phyloP scores from a whole-genome alignment of 2,888 invertebrate species.

The Phoenoteleia sp. region DNA sequence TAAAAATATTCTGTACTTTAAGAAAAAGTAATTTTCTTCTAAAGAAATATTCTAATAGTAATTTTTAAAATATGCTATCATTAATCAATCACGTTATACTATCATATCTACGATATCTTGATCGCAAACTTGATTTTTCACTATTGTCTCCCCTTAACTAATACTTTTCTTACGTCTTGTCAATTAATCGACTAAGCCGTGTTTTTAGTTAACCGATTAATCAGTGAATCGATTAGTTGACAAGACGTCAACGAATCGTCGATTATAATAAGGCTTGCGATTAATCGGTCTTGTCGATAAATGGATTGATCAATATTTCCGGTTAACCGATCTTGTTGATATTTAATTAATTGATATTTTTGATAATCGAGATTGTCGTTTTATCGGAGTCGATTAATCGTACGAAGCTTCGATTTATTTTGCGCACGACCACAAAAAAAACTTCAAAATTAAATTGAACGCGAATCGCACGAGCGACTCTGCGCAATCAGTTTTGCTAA shows the following conservation, averaged over 20 bases:
- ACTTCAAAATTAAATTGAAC: neutral
- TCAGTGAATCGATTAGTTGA: slow-evolving; percentile 20
- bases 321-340: slow-evolving; percentile 34
- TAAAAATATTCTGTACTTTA: too few relatives aligned
- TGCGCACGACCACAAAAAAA: neutral
- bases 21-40: too few relatives aligned
- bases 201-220: slow-evolving; percentile 38
- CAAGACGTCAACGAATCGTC: slow-evolving; percentile 23
- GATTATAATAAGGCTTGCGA: slow-evolving; percentile 32
- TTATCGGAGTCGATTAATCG: slow-evolving; percentile 33
- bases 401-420: slow-evolving; percentile 2
- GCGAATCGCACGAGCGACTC: neutral
- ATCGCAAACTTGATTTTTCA: too few relatives aligned
- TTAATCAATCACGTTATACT: too few relatives aligned
- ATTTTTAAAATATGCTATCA: too few relatives aligned
- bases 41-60: too few relatives aligned
- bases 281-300: slow-evolving; percentile 38
- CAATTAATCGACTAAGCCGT: slow-evolving; percentile 18
- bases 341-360: slow-evolving; percentile 47
- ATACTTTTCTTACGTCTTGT: slow-evolving; percentile 25
- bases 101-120: too few relatives aligned
- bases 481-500: neutral
- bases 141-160: too few relatives aligned
- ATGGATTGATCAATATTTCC: slow-evolving; percentile 43
- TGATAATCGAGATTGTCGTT: slow-evolving; percentile 36